Base-by-base conservation (phyloP, 2,888 invertebrate species). In the Koerneria pararmatus region DNA sequence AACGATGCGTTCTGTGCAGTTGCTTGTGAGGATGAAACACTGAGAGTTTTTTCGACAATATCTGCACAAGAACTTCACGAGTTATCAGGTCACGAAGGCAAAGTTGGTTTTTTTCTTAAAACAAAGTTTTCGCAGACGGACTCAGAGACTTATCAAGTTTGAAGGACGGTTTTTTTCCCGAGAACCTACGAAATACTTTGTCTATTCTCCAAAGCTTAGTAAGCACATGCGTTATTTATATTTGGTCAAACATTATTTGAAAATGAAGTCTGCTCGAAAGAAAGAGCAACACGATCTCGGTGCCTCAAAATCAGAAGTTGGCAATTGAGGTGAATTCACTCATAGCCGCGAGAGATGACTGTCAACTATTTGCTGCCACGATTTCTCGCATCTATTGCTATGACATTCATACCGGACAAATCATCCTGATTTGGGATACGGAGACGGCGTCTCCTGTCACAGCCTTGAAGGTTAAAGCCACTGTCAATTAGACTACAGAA, bases 1-100 rank as follows among this genome's bases (percentile, higher is more conserved):
- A 93, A 94, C 84, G 92, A 92, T 75, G 92, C 93, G 27, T 94
- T 94, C 84, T 87, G 94, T 31, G 86, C 93, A 70, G 90, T 91
- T 2, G 89, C 90, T 34, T 93, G 92, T 85, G 91, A 91, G 75
- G 92, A 93, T 83, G 90, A 91, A 81, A 90, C 90, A 72, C 85
- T 94, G 32, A 91, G 92, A 81, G 87, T 94, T 69, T 88, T 91
- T 74, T 91, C 93, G 0, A 88, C 93, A 75, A 91, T 92, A 46
- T 93, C 93, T 0, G 92, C 93, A 11, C 92, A 92, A 1, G 91
- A 92, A 83, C 87, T 94, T 67, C 93, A 93, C 83, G 88, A 89
- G 31, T 86, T 94, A 69, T 88, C 90, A 70, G 82, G 80, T 3
- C 76, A 78, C 67, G 77, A 77, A 29, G 76, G 79, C 59, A 74